Conservation (phyloP, 2,888 invertebrate species). For the Apodemia zela region DNA sequence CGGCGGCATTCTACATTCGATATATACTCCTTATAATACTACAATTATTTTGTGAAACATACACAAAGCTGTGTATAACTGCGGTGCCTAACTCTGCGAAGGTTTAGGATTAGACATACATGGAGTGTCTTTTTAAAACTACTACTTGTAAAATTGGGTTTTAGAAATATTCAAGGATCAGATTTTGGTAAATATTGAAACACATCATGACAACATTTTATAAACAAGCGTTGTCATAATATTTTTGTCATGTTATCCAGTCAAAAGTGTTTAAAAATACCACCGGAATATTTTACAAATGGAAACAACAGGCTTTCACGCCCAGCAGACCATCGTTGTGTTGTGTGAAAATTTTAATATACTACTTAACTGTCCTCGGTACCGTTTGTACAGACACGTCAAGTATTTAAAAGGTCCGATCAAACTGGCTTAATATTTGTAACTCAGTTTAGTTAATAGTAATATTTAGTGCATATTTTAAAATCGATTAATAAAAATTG, state of each 20-base stretch:
- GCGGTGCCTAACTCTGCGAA: background rate
- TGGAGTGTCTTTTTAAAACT: background rate
- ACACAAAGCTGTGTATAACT: constrained; percentile 7
- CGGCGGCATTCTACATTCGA: constrained; percentile 18
- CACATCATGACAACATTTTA: background rate
- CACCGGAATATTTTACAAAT: background rate
- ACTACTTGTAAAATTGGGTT: background rate
- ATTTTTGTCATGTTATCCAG: background rate
- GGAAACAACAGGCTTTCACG: no score
- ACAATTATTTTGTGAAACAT: background rate
- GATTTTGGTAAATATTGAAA: background rate
- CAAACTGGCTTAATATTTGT: no score
- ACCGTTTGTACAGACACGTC: no score
- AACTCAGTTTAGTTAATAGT: no score
- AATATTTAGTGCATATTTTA: no score
- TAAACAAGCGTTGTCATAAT: background rate
- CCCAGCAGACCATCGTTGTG: no score
- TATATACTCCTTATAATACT: constrained; percentile 12
- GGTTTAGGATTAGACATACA: background rate
- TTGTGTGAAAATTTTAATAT: no score
- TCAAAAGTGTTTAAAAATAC: background rate
- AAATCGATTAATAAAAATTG: no score
- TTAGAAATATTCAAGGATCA: background rate
- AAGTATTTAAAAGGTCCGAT: no score
- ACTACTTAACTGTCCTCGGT: no score